These are phyloP conservation scores for Coregonus ussuriensis DNA, from an alignment of 2,797 vertebrate genomes.

Conservation along the genomic window DNA sequence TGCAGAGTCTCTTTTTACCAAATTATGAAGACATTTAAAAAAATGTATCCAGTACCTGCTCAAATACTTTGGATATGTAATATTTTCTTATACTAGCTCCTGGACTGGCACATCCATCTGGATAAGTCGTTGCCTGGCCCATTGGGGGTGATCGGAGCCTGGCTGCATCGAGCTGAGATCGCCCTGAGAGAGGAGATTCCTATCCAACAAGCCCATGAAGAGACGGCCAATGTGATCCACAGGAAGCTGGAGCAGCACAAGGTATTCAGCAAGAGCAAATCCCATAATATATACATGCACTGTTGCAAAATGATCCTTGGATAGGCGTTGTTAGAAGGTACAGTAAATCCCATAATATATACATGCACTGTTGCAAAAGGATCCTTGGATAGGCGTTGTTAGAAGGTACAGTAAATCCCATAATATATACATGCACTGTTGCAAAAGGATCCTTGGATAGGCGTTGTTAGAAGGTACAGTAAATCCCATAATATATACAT, in stretches of 20 bases:
- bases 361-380: no score
- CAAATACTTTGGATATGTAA: background rate
- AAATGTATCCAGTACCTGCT: background rate
- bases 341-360: no score
- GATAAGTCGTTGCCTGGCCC: slow-evolving; percentile 94
- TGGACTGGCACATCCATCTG: slow-evolving; percentile 94
- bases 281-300: background rate
- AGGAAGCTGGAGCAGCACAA: slow-evolving; percentile 93
- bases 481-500: no score
- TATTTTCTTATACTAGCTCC: slow-evolving; percentile 52
- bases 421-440: no score
- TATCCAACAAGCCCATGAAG: slow-evolving; percentile 89
- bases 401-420: no score
- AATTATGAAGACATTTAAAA: background rate
- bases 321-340: no score
- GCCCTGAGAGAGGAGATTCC: slow-evolving; percentile 89
- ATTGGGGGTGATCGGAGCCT: slow-evolving; percentile 91
- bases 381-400: no score
- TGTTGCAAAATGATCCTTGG: no score
- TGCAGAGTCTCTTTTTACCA: background rate
- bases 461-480: no score
- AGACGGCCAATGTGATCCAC: slow-evolving; percentile 91
- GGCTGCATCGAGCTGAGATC: slow-evolving; percentile 91
- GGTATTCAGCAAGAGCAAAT: slow-evolving; percentile 68
- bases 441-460: no score